These are phyloP conservation scores for Conistra vaccinii DNA, from an alignment of 2,888 invertebrate genomes.

Conservation along the genomic window DNA sequence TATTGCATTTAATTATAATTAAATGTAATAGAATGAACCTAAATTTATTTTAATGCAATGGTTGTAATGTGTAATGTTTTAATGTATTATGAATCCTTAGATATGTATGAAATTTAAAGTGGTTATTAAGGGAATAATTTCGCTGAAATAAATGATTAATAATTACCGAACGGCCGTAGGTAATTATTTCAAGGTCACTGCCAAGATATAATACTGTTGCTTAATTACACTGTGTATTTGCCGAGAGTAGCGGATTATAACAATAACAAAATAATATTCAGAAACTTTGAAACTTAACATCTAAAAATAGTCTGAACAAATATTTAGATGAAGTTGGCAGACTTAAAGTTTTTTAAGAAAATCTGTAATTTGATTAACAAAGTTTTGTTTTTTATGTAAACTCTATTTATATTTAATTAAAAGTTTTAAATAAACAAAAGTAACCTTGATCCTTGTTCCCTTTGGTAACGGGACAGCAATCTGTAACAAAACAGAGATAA, in stretches of 20 bases:
- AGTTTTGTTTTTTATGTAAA: slow-evolving; percentile 14
- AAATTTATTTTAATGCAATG: no score
- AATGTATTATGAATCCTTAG: no score
- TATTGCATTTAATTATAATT: no score
- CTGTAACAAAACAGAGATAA: slow-evolving; percentile 78
- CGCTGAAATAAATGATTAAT: no score
- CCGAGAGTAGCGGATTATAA: neutral
- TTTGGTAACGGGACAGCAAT: slow-evolving; percentile 73
- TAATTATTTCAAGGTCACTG: no score
- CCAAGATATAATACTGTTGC: no score
- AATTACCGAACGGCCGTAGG: no score
- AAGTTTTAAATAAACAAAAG: slow-evolving; percentile 5
- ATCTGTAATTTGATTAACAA: neutral
- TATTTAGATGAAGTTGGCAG: neutral
- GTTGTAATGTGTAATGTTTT: no score
- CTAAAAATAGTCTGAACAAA: neutral
- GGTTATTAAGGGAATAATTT: no score
- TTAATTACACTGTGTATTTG: neutral
- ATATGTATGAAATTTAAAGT: no score
- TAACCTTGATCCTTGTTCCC: slow-evolving; percentile 82
- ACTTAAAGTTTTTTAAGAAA: neutral
- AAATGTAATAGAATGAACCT: no score
- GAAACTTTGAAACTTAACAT: neutral
- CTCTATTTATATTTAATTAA: neutral
- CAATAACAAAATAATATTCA: neutral